Percentiles rank a stretch among this genome's conserved stretches.
phyloP scores from a whole-genome alignment of 1,140 invertebrate species.

The Drosophila guanche region DNA sequence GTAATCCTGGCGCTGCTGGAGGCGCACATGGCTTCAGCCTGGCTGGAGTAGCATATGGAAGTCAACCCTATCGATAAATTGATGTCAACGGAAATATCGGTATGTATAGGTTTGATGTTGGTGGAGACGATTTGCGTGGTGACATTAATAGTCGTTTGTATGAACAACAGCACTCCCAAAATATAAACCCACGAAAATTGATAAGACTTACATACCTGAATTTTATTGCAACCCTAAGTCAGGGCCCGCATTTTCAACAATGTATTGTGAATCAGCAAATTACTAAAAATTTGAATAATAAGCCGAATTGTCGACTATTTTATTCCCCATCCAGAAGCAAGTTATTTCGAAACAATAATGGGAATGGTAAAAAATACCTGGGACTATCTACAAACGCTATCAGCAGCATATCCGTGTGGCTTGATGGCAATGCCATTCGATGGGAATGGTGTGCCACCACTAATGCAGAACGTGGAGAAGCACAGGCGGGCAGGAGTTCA shows the following conservation, averaged over 20 bases:
- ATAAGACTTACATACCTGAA: not conserved
- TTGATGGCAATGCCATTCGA: no score
- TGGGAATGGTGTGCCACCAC: no score
- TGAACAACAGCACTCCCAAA: not conserved
- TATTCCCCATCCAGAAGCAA: no score
- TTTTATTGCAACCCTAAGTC: not conserved
- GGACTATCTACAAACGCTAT: no score
- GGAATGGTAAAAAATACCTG: no score
- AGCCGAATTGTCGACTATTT: no score
- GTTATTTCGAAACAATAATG: no score
- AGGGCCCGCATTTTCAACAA: constrained; percentile 4
- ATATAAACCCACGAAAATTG: not conserved
- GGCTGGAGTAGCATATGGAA: not conserved
- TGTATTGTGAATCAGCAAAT: constrained; percentile 7
- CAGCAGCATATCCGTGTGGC: no score
- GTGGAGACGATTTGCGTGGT: not conserved
- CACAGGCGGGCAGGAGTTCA: no score
- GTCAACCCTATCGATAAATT: not conserved
- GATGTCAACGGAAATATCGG: not conserved
- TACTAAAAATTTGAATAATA: no score
- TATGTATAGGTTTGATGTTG: not conserved
- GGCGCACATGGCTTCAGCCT: not conserved
- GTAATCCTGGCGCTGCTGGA: not conserved
- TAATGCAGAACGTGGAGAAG: no score
- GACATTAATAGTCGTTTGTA: not conserved